These are phyloP conservation scores for Eilema caniola DNA, from an alignment of 2,888 invertebrate genomes.

Conservation along the genomic window DNA sequence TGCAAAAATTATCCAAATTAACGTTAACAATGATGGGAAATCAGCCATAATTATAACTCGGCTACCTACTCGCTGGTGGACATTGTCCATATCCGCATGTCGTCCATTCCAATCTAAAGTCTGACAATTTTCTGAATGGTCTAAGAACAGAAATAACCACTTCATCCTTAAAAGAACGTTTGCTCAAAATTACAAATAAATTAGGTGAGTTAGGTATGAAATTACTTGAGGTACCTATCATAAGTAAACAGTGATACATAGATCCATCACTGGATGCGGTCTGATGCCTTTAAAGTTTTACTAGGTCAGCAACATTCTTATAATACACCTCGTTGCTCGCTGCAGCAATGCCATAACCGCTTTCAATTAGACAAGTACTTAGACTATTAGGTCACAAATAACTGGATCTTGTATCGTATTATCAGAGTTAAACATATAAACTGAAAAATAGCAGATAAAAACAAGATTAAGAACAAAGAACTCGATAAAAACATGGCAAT, in stretches of 20 bases:
- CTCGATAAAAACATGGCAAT: not conserved
- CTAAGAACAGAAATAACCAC: too few species aligned
- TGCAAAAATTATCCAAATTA: conserved; percentile 11
- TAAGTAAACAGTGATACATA: not conserved
- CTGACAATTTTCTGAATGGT: too few species aligned
- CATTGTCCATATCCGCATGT: too few species aligned
- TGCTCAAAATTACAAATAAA: too few species aligned
- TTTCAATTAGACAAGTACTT: not conserved
- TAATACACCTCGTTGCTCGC: not conserved
- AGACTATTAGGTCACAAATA: not conserved
- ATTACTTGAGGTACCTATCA: not conserved
- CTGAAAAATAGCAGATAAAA: not conserved
- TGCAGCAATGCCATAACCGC: not conserved
- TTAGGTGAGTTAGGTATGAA: too few species aligned
- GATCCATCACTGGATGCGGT: not conserved
- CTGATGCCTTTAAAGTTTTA: not conserved
- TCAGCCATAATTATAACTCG: not conserved
- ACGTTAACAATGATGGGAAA: not conserved
- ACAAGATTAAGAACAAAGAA: not conserved
- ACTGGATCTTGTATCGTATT: not conserved
- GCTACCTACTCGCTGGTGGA: not conserved
- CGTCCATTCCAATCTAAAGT: too few species aligned
- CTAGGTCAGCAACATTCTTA: not conserved
- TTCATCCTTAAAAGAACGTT: too few species aligned
- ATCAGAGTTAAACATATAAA: not conserved